Evolutionary conservation across 2,113 vertebrate species (phyloP).

Genomic region (Odocoileus hemionus): DNA sequence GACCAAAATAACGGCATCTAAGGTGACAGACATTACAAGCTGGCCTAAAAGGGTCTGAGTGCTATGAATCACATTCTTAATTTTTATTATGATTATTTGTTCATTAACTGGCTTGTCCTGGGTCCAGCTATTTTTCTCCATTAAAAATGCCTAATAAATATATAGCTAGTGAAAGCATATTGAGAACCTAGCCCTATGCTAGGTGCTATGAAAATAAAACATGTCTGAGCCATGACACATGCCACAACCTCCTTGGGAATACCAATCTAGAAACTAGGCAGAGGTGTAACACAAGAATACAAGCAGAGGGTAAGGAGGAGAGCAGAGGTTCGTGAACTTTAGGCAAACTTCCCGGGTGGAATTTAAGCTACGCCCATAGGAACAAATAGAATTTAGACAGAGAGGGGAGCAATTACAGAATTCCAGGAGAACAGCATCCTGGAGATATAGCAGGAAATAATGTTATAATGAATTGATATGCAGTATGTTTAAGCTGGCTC

Average conservation of each 20-base stretch:
- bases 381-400: conserved; percentile 9
- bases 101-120: not conserved
- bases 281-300: not conserved
- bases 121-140: not conserved
- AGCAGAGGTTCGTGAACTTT: not conserved
- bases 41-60: conserved; percentile 24
- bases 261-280: not conserved
- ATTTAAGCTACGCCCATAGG: conserved; percentile 15
- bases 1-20: conserved; percentile 41
- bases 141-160: not conserved
- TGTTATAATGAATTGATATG: not conserved
- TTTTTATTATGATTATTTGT: conserved; percentile 24
- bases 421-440: not conserved
- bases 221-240: not conserved
- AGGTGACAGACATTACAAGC: conserved; percentile 8
- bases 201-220: not conserved
- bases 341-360: not conserved
- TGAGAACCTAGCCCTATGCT: not conserved
- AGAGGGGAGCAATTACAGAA: not conserved
- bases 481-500: not conserved
- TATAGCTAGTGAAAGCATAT: not conserved
- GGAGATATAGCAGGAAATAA: not conserved
- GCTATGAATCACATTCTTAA: not conserved
- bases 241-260: not conserved
- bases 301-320: not conserved